Evolutionary conservation across 2,797 vertebrate genomes (phyloP).

Genomic region (Clarias pachynema): DNA sequence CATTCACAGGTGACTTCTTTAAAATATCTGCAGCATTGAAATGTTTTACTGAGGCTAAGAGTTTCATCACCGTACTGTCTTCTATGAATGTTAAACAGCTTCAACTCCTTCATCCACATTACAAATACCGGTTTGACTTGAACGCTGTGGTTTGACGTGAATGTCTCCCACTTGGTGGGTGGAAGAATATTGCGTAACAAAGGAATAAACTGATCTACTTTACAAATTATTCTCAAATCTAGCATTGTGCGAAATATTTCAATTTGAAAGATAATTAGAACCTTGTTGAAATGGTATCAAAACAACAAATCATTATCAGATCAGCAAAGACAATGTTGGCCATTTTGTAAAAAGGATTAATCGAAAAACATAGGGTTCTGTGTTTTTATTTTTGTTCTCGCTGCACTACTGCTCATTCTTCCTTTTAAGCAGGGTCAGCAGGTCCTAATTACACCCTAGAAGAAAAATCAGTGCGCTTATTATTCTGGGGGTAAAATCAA

Average conservation of each 20-base stretch:
- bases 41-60: too few species aligned
- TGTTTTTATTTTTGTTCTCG: background rate
- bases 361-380: background rate
- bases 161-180: background rate
- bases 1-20: too few species aligned
- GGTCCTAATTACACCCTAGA: background rate
- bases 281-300: background rate
- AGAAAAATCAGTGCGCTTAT: background rate
- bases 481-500: background rate
- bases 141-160: too few species aligned
- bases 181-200: background rate
- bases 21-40: too few species aligned
- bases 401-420: background rate
- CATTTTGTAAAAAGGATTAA: background rate
- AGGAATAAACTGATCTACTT: background rate
- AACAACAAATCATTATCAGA: background rate
- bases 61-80: too few species aligned
- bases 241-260: background rate
- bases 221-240: background rate
- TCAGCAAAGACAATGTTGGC: background rate
- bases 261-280: background rate
- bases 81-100: too few species aligned
- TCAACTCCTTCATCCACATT: too few species aligned
- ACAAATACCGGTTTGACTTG: too few species aligned
- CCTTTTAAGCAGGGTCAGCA: background rate